These are phyloP conservation scores for Calameuta pallipes DNA, from an alignment of 2,888 invertebrate genomes.

Conservation along the genomic window DNA sequence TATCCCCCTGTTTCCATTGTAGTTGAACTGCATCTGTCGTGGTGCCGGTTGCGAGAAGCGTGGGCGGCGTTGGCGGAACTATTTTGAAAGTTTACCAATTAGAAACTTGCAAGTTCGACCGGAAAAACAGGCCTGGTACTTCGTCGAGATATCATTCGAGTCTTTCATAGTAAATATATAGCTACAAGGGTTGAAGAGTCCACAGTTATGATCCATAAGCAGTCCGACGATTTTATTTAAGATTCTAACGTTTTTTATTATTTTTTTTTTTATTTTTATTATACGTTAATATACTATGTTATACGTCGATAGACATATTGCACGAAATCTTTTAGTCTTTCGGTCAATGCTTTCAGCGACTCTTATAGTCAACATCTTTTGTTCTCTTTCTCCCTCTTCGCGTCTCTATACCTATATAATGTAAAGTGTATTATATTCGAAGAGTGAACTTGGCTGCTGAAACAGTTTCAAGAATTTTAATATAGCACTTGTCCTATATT, in stretches of 20 bases:
- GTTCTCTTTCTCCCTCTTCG: not conserved
- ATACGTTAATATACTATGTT: not conserved
- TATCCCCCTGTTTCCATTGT: constrained; percentile 70
- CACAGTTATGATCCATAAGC: not conserved
- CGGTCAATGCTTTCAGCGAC: not conserved
- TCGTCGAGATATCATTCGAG: not conserved
- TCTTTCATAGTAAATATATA: not conserved
- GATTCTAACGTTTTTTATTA: too few relatives aligned
- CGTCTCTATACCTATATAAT: not conserved
- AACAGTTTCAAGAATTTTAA: not conserved
- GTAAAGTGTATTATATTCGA: not conserved
- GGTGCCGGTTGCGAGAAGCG: constrained; percentile 67
- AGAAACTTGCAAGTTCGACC: constrained; percentile 24
- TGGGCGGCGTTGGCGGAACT: constrained; percentile 73
- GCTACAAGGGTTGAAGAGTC: not conserved
- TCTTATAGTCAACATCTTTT: not conserved
- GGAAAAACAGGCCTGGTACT: not conserved
- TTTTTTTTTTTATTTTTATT: not conserved
- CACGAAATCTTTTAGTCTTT: not conserved
- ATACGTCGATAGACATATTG: not conserved
- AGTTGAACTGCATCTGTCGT: constrained; percentile 69
- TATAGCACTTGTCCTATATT: not conserved
- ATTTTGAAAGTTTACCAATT: constrained; percentile 56
- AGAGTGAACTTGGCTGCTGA: not conserved
- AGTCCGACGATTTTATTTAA: not conserved